Base-by-base conservation (phyloP, 1,140 invertebrate species). In the Pseudomyrmex gracilis region DNA sequence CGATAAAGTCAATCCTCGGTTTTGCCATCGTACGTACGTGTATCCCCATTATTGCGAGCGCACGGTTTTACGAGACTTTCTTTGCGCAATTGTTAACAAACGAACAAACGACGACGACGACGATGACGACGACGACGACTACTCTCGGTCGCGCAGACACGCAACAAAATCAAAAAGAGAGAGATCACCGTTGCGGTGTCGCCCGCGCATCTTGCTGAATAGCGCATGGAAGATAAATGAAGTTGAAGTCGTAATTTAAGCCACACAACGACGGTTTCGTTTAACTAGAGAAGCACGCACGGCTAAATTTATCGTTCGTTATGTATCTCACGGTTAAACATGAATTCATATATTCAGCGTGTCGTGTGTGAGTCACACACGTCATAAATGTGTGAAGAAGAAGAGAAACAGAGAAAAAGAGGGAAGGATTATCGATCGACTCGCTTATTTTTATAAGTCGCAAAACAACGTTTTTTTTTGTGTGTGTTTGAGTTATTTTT, bases 1-100 rank as follows among this genome's bases (percentile, higher is more conserved):
- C 47, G 82, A 84, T 78, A 83, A 82, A 88, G 74, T 71, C 64
- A 66, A 88, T 86, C 73, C 73, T 22, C 57, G 17, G 61, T 67
- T 55, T 45, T 20, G 66, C 45, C 77, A 63, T 63, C 55, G 49
- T 49, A 68, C 55, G 49, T 43, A 68, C 10, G 51, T 60, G 57
- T n/a, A n/a, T 78, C 68, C 55, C 60, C 80, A 60, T 24, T 22
- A 17, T 58, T 49, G 49, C 73, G 24, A 17, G 20, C 66, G 55
- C 34, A 34, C 45, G 53, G 43, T 73, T 87, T 80, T 74, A 58
- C 68, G 73, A 74, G 24, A 43, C n/a, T 71, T 9, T 64, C 66
- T 87, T 34, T 76, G 83, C 58, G 74, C 87, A 73, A 88, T 82
- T 60, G 76, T 60, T 82, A 74, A 66, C 53, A 34, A 34, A 34